phyloP scores from a whole-genome alignment of 2,797 vertebrate genomes.

The Chaetophractus vellerosus region DNA sequence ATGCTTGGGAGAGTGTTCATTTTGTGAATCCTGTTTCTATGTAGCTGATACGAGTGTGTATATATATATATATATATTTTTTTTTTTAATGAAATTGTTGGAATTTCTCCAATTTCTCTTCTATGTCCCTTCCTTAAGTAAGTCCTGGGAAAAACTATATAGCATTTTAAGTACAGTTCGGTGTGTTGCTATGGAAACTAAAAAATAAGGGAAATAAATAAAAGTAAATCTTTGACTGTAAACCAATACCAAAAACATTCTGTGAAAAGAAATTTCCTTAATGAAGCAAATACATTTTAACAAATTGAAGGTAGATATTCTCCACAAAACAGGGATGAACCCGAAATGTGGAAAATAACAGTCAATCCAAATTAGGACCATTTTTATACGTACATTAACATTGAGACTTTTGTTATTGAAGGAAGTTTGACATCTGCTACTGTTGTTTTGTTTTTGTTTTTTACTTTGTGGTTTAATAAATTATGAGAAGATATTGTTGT shows the following conservation, averaged over 20 bases:
- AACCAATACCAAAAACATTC: slow-evolving; percentile 70
- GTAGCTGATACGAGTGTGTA: slow-evolving; percentile 47
- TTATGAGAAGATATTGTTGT: not conserved
- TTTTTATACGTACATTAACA: slow-evolving; percentile 21
- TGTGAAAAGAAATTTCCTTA: slow-evolving; percentile 54
- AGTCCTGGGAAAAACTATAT: slow-evolving; percentile 76
- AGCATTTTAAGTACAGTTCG: slow-evolving; percentile 71
- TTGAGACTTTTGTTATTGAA: not conserved
- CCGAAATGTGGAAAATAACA: slow-evolving; percentile 26
- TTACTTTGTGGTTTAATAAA: slow-evolving; percentile 27
- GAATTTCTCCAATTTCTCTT: slow-evolving; percentile 70
- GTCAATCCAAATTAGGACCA: not conserved
- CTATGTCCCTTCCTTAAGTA: slow-evolving; percentile 67
- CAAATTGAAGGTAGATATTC: slow-evolving; percentile 5
- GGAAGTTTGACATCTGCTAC: not conserved
- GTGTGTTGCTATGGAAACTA: slow-evolving; percentile 77
- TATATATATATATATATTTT: too few species aligned
- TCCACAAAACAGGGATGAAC: not conserved
- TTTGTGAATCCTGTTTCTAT: slow-evolving; percentile 44
- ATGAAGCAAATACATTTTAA: slow-evolving; percentile 60
- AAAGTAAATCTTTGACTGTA: slow-evolving; percentile 72
- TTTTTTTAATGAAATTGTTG: slow-evolving; percentile 22
- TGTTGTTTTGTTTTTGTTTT: not conserved
- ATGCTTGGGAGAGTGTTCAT: not conserved
- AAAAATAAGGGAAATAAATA: slow-evolving; percentile 54